Evolutionary conservation across 1,140 invertebrate species (phyloP), one percentile per base, ranked within the genome.

Genomic region (Drosophila aff.): DNA sequence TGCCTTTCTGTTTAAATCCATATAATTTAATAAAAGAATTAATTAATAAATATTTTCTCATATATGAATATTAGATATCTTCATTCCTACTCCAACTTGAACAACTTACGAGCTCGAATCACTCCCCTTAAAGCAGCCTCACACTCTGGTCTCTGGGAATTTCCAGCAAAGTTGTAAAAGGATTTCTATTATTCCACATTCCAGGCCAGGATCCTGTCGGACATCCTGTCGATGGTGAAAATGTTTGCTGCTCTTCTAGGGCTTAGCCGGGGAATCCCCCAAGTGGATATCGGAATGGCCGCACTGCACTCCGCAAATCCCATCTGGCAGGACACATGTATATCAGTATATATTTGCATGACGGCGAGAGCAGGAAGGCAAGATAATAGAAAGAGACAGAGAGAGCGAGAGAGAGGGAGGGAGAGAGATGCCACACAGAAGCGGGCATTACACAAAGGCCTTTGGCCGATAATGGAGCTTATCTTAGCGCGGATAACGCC

Each of bases 381-480:
- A 8, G 36, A 40, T 7, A 40, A 65, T 26, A 33, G 63, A 44
- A 18, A 50, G 36, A 33, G 46, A 49, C 16, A 2, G 57, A 6
- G 15, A 11, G 16, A 28, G 47, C 11, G 53, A 49, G 28, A 33
- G 46, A 18, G 31, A 47, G 15, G 10, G 15, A 28, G 15, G 6
- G 15, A 28, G 47, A 18, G 53, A 33, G 41, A 49, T 21, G 67
- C 26, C 10, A 18, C 28, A 41, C 26, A 28, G 26, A 23, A 21
- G 46, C 50, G 69, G 53, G 58, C 41, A 57, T 71, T 66, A 65
- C 65, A 83, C 65, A 83, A 72, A 83, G 81, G 72, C 69, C 72
- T 69, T 72, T 62, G 52, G 58, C 79, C 74, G 68, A 78, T 75
- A 79, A 78, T 81, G 82, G 79, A 81, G 82, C 82, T 85, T 81